A percentile compares a stretch with the other conserved stretches of the same genome.
These are phyloP conservation scores for Orthonyx spaldingii DNA, from an alignment of 2,113 vertebrate species.

Conservation along the genomic window DNA sequence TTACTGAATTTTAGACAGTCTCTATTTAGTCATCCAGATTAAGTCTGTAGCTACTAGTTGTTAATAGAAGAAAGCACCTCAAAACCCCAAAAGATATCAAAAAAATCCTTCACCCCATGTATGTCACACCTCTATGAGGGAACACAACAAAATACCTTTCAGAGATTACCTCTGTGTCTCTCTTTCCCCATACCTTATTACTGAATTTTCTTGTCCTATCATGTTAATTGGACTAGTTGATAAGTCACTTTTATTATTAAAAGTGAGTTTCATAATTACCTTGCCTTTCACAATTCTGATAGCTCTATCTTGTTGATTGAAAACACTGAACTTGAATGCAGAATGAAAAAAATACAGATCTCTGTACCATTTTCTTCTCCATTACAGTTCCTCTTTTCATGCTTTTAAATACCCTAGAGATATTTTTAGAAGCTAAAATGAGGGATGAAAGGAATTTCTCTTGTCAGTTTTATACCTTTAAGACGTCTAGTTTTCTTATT, in stretches of 20 bases:
- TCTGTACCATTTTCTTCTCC: not conserved
- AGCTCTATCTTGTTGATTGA: not conserved
- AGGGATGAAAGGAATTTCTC: conserved; percentile 1
- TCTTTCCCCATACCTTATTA: not conserved
- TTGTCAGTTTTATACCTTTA: not conserved
- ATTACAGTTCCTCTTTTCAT: not conserved
- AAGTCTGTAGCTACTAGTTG: not conserved
- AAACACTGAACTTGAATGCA: not conserved
- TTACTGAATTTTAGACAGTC: not conserved
- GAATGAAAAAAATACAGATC: not conserved
- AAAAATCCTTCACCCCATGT: not conserved
- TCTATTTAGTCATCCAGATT: not conserved
- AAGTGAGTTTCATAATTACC: not conserved
- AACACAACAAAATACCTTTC: not conserved
- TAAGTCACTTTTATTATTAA: not conserved
- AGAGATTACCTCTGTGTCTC: not conserved
- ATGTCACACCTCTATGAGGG: not conserved
- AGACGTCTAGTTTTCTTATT: not conserved
- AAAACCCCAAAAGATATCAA: not conserved
- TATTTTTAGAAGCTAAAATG: conserved; percentile 1
- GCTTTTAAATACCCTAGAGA: not conserved
- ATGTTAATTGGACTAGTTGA: not conserved
- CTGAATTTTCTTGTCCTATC: not conserved
- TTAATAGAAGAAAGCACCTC: not conserved
- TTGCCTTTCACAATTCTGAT: not conserved